Evolutionary conservation across 2,797 vertebrate species (phyloP), one percentile per base, ranked within the genome.

Genomic region (Anomalospiza imberbis): DNA sequence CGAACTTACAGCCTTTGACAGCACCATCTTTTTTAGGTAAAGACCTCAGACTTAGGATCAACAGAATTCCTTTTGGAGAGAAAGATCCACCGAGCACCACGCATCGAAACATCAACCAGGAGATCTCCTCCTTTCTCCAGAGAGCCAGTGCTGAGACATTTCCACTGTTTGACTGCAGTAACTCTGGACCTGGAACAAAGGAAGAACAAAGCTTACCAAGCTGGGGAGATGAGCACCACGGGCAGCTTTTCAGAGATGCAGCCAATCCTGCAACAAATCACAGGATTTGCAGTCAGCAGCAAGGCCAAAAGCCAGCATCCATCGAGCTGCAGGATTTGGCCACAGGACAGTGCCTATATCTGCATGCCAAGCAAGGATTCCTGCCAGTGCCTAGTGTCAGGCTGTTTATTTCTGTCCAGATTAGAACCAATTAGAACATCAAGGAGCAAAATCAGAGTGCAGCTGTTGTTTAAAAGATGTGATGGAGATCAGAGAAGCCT

Each of bases 231-330:
- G 74, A 91, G 54, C 3, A 0, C 78, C 91, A 77, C 4, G 15
- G 67, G 67, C 81, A 93, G 81, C 68, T 93, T 95, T 90, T 61
- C 91, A 77, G 68, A 87, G 53, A 68, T 80, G 78, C 65, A 80
- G 87, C 91, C 89, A 93, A 89, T 93, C 91, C 94, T 96, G 85
- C 91, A 96, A 93, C 61, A 94, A 91, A 97, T 92, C 89, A 88
- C 94, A 88, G 92, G 93, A 85, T 85, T 85, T 91, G 87, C 45
- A 87, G 79, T 95, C 91, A 88, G 75, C 92, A 65, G 54, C 72
- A 44, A 89, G 91, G 78, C 89, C 93, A 67, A 80, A 51, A 88
- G 85, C 70, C 4, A 7, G 28, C 32, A 85, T 77, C 87, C 75
- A 83, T 54, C 45, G 40, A 79, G 72, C 75, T 91, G 75, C 44